A percentile compares a stretch with the other conserved stretches of the same genome.
phyloP scores from a whole-genome alignment of 2,113 vertebrate genomes.

The Gymnocephalus cernua region DNA sequence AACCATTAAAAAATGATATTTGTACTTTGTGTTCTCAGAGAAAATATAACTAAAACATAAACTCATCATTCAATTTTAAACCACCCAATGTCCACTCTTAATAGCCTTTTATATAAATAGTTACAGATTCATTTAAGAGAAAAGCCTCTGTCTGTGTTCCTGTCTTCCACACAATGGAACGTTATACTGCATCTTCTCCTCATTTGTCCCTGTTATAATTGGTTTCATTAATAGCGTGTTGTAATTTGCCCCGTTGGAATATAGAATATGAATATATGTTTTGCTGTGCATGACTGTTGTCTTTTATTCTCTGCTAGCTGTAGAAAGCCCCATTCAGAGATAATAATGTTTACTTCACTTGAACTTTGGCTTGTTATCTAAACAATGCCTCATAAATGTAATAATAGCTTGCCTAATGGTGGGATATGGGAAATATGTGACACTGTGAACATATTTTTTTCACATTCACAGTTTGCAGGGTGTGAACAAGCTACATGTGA shows the following conservation, averaged over 20 bases:
- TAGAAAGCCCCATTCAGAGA: too few species aligned
- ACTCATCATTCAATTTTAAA: neutral
- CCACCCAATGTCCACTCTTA: neutral
- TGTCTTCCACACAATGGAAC: neutral
- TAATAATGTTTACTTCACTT: too few species aligned
- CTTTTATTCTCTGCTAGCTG: too few species aligned
- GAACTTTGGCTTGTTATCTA: neutral
- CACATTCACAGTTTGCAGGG: slow-evolving; percentile 57
- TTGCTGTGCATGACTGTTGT: too few species aligned
- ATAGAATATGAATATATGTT: too few species aligned
- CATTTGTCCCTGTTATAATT: too few species aligned
- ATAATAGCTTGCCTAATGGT: slow-evolving; percentile 14
- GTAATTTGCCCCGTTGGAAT: too few species aligned
- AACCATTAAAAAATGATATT: neutral
- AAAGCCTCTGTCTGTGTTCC: neutral
- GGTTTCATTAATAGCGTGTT: too few species aligned
- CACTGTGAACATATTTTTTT: slow-evolving; percentile 36
- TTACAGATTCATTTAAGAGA: neutral
- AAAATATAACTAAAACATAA: neutral
- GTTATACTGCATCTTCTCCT: neutral
- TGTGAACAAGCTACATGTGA: slow-evolving; percentile 42
- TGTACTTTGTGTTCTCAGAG: neutral
- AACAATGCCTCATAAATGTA: slow-evolving; percentile 7
- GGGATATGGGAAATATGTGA: slow-evolving; percentile 43
- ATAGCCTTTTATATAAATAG: neutral